These are phyloP conservation scores for Scrobipalpa costella DNA, from an alignment of 2,888 invertebrate genomes.

Conservation along the genomic window DNA sequence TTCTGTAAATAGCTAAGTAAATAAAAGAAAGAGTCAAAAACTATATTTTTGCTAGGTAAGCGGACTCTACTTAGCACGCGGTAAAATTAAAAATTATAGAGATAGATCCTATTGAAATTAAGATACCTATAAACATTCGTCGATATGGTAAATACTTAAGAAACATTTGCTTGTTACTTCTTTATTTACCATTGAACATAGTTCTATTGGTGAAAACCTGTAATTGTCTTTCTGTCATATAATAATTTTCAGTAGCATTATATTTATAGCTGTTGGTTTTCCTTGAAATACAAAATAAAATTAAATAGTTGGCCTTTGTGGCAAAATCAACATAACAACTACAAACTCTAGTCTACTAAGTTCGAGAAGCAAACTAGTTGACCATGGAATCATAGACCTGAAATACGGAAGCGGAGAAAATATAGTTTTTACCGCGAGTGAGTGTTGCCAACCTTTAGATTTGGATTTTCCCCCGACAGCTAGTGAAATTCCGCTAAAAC, in stretches of 20 bases:
- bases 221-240: too few species aligned
- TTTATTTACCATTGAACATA: too few species aligned
- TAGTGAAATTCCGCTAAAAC: too few species aligned
- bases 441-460: conserved; percentile 36
- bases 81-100: too few species aligned
- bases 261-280: too few species aligned
- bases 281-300: too few species aligned
- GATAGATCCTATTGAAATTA: too few species aligned
- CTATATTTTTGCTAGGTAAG: background rate
- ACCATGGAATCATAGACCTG: conserved; percentile 16
- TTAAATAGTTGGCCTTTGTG: background rate
- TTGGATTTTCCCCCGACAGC: too few species aligned
- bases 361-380: conserved; percentile 5
- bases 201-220: too few species aligned
- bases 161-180: background rate
- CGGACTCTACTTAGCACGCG: background rate
- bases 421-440: conserved; percentile 44
- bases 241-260: too few species aligned
- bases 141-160: too few species aligned
- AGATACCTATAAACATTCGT: too few species aligned
- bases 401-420: conserved; percentile 62
- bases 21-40: background rate
- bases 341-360: background rate
- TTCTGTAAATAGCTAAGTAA: background rate
- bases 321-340: background rate